These are phyloP conservation scores for Camelus bactrianus DNA, from an alignment of 2,113 vertebrate genomes.

Conservation along the genomic window DNA sequence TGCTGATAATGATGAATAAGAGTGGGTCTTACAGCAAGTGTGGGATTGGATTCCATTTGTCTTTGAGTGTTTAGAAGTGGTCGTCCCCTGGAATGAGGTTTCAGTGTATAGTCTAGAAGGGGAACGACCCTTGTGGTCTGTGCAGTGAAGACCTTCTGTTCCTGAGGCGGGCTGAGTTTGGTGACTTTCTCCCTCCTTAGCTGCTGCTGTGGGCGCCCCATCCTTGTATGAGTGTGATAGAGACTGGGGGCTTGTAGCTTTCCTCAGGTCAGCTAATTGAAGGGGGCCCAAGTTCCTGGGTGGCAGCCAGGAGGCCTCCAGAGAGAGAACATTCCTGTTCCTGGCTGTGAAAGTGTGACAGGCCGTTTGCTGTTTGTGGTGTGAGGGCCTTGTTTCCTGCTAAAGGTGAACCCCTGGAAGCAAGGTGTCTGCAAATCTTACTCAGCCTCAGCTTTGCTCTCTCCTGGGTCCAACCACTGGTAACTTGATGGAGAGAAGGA, in stretches of 20 bases:
- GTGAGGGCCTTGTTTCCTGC: neutral
- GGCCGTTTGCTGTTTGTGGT: neutral
- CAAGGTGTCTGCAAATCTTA: rapidly evolving
- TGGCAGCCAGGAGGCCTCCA: neutral
- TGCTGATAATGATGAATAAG: neutral
- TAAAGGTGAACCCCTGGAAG: neutral
- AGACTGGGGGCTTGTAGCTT: neutral
- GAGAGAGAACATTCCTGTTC: neutral
- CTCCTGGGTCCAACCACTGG: neutral
- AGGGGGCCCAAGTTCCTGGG: neutral
- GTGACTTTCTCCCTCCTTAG: neutral
- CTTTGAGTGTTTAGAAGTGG: neutral
- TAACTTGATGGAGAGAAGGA: neutral
- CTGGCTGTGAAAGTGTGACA: neutral
- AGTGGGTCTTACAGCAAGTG: neutral
- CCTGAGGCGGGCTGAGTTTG: neutral
- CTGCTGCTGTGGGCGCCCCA: neutral
- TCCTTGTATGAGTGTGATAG: neutral
- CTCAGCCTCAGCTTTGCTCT: neutral
- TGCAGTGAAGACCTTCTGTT: neutral
- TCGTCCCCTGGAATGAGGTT: neutral
- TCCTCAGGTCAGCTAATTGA: neutral
- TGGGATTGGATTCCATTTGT: neutral
- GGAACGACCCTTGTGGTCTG: neutral
- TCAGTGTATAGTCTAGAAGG: neutral